These are phyloP conservation scores for Entomobrya multifasciata DNA, from an alignment of 2,888 invertebrate species.

Conservation along the genomic window DNA sequence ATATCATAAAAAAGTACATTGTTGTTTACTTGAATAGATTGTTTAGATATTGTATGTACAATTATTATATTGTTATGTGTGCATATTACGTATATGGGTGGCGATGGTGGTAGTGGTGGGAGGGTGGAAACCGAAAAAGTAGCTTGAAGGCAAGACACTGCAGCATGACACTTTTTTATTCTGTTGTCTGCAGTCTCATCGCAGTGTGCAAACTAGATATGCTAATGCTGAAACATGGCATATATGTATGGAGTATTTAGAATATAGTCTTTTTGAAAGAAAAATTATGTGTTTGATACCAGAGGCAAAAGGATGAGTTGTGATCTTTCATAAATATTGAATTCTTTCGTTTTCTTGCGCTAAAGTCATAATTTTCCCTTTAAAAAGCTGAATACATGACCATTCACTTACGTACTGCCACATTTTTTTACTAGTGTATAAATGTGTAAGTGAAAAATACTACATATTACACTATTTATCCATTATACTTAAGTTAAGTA, in stretches of 20 bases:
- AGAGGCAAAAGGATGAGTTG: constrained; percentile 60
- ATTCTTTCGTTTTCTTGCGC: constrained; percentile 32
- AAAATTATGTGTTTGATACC: constrained; percentile 43
- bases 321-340: constrained; percentile 52
- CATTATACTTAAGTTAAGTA: neutral
- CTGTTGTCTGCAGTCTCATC: neutral
- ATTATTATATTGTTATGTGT: neutral
- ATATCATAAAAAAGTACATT: constrained; percentile 51
- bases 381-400: constrained; percentile 59
- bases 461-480: no score
- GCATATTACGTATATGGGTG: neutral
- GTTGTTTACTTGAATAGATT: constrained; percentile 62
- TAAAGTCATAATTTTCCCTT: constrained; percentile 52
- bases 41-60: constrained; percentile 5
- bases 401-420: constrained; percentile 52
- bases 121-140: constrained; percentile 66
- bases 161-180: neutral
- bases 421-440: constrained; percentile 2
- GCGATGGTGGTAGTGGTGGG: constrained; percentile 26
- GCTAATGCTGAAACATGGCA: neutral
- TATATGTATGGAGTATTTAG: constrained; percentile 4
- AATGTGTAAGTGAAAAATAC: constrained; percentile 18
- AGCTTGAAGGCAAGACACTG: constrained; percentile 58
- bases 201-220: constrained; percentile 2
- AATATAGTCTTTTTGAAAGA: constrained; percentile 25